Evolutionary conservation across 2,888 invertebrate species (phyloP), one percentile per base, ranked within the genome.

Genomic region (Cosmia trapezina): DNA sequence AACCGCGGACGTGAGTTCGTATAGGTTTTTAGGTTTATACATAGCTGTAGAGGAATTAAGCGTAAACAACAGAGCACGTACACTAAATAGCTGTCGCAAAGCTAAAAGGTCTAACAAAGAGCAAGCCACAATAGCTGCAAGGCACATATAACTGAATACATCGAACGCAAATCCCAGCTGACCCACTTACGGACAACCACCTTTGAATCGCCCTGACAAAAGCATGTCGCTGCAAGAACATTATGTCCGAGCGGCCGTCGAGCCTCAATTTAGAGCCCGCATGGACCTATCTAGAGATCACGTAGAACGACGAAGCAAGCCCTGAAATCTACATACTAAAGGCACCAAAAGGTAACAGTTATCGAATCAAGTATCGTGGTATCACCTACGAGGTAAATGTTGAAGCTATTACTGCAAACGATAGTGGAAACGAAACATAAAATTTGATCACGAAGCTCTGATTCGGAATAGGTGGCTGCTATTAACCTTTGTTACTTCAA

Each of bases 151-250:
- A 90, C 88, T 85, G 88, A 90, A 92, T 90, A 90, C 86, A 87
- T 88, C 86, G 89, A 89, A 90, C 91, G 89, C 90, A 93, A 93
- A 93, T 94, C 92, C 90, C 86, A 77, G 89, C 87, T 94, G 95
- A 94, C 95, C 95, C 91, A 95, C 90, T 94, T 95, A 92, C 88
- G 87, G 89, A 88, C 90, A 93, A 92, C 91, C 92, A 93, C 94
- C 93, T 94, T 94, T 94, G 93, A 94, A 94, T 93, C 83, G 90
- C 88, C 81, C 89, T 91, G 92, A 94, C 94, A 95, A 95, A 94
- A 94, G 94, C 94, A 92, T 91, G 92, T 94, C 93, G 90, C 91
- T 91, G 91, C 93, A 91, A 91, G 93, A 93, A 93, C 94, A 93
- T 93, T 92, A 94, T 94, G 92, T 93, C 91, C 89, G 91, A 86